These are phyloP conservation scores for Sinotaia quadrata DNA, from an alignment of 2,888 invertebrate genomes.

Conservation along the genomic window DNA sequence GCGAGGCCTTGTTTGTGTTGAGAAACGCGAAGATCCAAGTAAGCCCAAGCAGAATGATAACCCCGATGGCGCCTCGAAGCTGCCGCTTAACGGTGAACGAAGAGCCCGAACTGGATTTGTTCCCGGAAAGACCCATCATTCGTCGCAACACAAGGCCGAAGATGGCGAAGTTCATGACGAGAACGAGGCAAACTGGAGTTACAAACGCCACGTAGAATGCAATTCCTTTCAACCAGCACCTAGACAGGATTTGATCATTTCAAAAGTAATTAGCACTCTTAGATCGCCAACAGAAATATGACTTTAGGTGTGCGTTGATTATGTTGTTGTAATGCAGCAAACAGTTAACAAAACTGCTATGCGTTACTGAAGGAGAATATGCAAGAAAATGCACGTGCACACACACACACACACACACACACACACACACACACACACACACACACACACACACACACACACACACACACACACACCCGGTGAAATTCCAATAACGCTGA, in stretches of 20 bases:
- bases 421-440: constrained; percentile 3
- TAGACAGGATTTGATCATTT: constrained; percentile 35
- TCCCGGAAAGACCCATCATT: constrained; percentile 37
- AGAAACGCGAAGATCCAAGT: constrained; percentile 68
- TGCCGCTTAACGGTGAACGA: constrained; percentile 37
- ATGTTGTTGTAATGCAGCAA: too few species aligned
- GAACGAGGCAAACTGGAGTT: constrained; percentile 71
- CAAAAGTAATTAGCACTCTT: neutral
- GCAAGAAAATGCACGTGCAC: constrained; percentile 7
- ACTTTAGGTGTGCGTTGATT: neutral
- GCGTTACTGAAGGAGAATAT: neutral
- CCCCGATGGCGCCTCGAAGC: constrained; percentile 57
- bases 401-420: constrained; percentile 4
- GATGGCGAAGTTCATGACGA: constrained; percentile 71
- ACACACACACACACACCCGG: neutral
- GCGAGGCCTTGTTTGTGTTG: constrained; percentile 50
- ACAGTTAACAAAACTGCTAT: neutral
- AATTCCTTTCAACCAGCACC: constrained; percentile 62
- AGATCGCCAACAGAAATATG: neutral
- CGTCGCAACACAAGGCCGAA: constrained; percentile 70
- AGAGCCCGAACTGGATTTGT: neutral
- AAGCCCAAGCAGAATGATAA: constrained; percentile 64
- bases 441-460: neutral
- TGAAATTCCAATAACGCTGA: neutral
- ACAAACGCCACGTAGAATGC: constrained; percentile 64